Evolutionary conservation across 1,140 invertebrate genomes (phyloP), one percentile per base, ranked within the genome.

Genomic region (Anastrepha obliqua): DNA sequence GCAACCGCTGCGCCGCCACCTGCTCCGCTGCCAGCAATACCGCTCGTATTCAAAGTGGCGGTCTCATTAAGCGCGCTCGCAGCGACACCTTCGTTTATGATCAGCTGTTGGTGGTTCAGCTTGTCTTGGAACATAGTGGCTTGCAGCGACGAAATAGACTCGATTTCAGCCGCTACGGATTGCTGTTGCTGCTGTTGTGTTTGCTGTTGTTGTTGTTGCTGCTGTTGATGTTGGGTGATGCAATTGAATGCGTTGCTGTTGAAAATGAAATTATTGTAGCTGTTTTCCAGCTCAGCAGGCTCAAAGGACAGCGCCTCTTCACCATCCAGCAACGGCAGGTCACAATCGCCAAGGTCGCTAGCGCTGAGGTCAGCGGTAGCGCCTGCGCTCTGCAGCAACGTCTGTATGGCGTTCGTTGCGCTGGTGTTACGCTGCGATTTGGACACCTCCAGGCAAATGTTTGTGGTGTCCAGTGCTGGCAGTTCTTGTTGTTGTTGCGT

Each of bases 1-100:
- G 42, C 59, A 15, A 44, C 4, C 81, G 58, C 86, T 88, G 8
- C 13, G 20, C 88, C 95, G 94, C 93, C 97, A 97, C 91, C 97
- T 95, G 90, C 96, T 96, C 90, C 96, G 95, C 13, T 94, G 92
- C 88, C 89, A 67, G 88, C 64, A 17, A 78, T 39, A 7, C 55
- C 59, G 51, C 39, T 47, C 9, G 65, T 89, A 20, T 55, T 39
- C 2, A 64, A 67, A 2, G 58, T 20, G n/a, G n/a, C 20, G 2
- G 87, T 62, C 17, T 88, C 87, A 17, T 81, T 81, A 8, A 81
- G 74, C 2, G 85, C 74, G 62, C 29, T 64, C 1, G 65, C 62
- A 3, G 42, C 67, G 42, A 58, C 11, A 87, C 55, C 87, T 89
- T 15, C 58, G 58, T 88, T 95, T 94, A 93, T 97, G 97, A 64